A percentile compares a stretch with the other conserved stretches of the same genome.
phyloP scores from a whole-genome alignment of 2,888 invertebrate genomes.

The Mantis religiosa region DNA sequence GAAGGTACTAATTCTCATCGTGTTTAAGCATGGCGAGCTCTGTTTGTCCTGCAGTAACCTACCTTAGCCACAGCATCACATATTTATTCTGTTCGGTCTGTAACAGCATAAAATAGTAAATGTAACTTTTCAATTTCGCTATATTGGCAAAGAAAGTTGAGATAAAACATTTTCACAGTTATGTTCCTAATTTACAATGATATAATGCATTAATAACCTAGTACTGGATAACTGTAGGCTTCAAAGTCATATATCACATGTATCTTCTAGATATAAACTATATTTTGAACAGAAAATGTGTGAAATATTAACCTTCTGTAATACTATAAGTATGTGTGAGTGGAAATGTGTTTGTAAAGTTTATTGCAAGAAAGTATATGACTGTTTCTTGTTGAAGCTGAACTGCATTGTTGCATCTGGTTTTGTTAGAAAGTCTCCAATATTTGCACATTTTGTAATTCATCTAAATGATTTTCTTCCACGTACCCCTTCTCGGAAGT shows the following conservation, averaged over 20 bases:
- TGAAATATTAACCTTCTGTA: neutral
- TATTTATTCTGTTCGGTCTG: too few relatives aligned
- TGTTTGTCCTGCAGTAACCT: too few relatives aligned
- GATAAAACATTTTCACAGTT: neutral
- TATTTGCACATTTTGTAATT: too few relatives aligned
- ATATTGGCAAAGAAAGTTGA: neutral
- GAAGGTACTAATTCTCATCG: too few relatives aligned
- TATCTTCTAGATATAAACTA: neutral
- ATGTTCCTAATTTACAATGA: neutral
- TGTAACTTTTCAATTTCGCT: neutral
- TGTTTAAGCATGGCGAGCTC: too few relatives aligned
- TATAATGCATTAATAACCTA: neutral
- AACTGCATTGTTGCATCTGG: neutral
- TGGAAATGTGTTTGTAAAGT: neutral
- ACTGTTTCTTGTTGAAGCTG: neutral
- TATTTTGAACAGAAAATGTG: neutral
- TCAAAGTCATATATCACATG: neutral
- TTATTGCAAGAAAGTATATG: neutral
- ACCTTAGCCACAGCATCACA: too few relatives aligned
- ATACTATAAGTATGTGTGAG: neutral
- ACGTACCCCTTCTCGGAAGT: neutral
- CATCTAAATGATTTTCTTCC: too few relatives aligned
- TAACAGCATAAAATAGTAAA: too few relatives aligned
- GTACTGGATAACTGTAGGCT: neutral
- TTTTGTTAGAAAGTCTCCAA: neutral